Evolutionary conservation across 1,140 invertebrate species (phyloP).

Genomic region (Rhynchophorus ferrugineus): DNA sequence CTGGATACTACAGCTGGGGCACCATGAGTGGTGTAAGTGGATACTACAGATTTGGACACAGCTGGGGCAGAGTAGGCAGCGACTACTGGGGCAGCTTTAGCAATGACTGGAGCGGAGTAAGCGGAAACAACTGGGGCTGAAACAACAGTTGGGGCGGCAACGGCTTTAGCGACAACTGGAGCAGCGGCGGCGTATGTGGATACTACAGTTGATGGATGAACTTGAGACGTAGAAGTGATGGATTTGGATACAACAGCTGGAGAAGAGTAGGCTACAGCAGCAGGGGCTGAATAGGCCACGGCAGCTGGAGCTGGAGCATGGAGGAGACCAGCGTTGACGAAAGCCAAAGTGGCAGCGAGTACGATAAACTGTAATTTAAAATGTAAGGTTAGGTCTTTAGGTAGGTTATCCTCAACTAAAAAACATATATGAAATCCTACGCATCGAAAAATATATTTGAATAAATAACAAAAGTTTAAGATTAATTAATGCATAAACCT

Average conservation of each 20-base stretch:
- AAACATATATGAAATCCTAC: too few relatives aligned
- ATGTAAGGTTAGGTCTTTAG: too few relatives aligned
- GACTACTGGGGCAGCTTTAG: slow-evolving; percentile 17
- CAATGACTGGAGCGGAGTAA: slow-evolving; percentile 7
- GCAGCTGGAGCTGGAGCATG: slow-evolving; percentile 14
- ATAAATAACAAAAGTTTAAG: too few relatives aligned
- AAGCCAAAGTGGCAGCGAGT: slow-evolving; percentile 29
- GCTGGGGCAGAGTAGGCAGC: slow-evolving; percentile 35
- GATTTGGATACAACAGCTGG: slow-evolving; percentile 15
- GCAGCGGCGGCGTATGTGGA: slow-evolving; percentile 25
- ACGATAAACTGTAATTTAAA: slow-evolving; percentile 27
- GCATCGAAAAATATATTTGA: too few relatives aligned
- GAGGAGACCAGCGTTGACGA: slow-evolving; percentile 30
- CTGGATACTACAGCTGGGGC: slow-evolving; percentile 43
- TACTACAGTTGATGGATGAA: slow-evolving; percentile 14
- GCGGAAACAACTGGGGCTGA: not conserved
- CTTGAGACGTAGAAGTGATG: too few relatives aligned
- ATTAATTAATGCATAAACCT: too few relatives aligned
- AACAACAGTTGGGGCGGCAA: slow-evolving; percentile 30
- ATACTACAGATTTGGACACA: slow-evolving; percentile 38
- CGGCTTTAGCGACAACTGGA: not conserved
- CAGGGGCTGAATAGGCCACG: slow-evolving; percentile 5
- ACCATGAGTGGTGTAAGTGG: slow-evolving; percentile 47
- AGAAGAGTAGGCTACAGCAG: slow-evolving; percentile 4
- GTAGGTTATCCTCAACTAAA: too few relatives aligned